Percentiles rank a stretch among this genome's conserved stretches.
phyloP scores from a whole-genome alignment of 2,797 vertebrate genomes.

The Dendrocincla tyrannina region DNA sequence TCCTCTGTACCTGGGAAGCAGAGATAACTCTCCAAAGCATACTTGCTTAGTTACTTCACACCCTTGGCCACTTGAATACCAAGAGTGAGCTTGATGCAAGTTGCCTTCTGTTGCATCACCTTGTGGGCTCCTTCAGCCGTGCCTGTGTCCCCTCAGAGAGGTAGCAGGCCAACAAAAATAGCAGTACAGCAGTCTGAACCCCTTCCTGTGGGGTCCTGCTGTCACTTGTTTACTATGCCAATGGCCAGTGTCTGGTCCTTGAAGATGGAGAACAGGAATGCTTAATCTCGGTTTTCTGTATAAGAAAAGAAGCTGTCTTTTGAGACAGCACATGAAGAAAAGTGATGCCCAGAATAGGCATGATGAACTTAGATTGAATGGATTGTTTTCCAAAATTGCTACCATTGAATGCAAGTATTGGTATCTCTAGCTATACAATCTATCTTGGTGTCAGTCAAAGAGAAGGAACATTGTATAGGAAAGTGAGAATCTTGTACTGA shows the following conservation, averaged over 20 bases:
- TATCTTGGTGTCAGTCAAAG: neutral
- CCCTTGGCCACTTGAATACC: rapidly evolving
- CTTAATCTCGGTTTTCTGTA: neutral
- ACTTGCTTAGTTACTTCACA: neutral
- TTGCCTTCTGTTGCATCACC: neutral
- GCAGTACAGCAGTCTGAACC: neutral
- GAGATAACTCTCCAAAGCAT: neutral
- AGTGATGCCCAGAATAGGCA: neutral
- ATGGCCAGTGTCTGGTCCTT: neutral
- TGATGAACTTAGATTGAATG: neutral
- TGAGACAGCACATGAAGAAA: neutral
- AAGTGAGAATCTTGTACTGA: neutral
- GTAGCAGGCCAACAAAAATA: neutral
- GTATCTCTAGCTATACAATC: neutral
- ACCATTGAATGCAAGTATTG: neutral
- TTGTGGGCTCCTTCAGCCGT: neutral
- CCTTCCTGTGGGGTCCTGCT: neutral
- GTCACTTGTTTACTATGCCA: rapidly evolving
- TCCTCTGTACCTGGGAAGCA: neutral
- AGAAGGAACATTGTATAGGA: neutral
- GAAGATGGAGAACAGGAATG: neutral
- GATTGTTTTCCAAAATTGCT: neutral
- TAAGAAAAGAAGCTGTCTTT: neutral
- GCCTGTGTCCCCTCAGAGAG: neutral
- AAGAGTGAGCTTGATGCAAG: neutral